phyloP scores from a whole-genome alignment of 1,140 invertebrate species.

The Drosophila novamexicana region DNA sequence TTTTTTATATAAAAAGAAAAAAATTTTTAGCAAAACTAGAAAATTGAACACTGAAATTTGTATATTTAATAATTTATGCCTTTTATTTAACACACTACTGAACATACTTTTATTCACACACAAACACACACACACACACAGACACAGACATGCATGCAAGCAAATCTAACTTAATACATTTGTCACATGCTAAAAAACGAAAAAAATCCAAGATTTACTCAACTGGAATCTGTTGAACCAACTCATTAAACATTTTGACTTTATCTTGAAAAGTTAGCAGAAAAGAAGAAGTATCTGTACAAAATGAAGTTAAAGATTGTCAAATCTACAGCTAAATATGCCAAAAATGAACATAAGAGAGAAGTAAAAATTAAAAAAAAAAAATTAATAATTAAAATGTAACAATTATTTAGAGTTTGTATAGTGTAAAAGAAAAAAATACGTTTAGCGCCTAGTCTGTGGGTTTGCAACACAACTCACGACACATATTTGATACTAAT shows the following conservation, averaged over 20 bases:
- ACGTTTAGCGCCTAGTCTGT: conserved; percentile 72
- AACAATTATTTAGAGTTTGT: conserved; percentile 82
- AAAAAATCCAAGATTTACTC: conserved; percentile 47
- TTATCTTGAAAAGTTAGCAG: conserved; percentile 45
- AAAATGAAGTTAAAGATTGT: conserved; percentile 59
- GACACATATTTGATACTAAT: conserved; percentile 76
- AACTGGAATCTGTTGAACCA: conserved; percentile 54
- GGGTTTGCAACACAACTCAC: conserved; percentile 40
- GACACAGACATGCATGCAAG: conserved; percentile 26
- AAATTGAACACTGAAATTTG: conserved; percentile 39
- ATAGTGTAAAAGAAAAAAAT: conserved; percentile 62
- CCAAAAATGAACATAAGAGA: conserved; percentile 67
- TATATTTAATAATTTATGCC: conserved; percentile 30
- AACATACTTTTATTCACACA: neutral
- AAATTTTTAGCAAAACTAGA: conserved; percentile 58
- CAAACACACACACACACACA: conserved; percentile 17
- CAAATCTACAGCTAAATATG: conserved; percentile 83
- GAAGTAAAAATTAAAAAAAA: conserved; percentile 24
- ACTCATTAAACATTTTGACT: conserved; percentile 59
- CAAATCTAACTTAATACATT: conserved; percentile 39
- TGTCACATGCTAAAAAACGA: conserved; percentile 22
- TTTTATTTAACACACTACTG: conserved; percentile 30
- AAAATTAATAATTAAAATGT: conserved; percentile 43
- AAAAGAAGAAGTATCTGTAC: conserved; percentile 57
- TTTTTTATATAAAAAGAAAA: conserved; percentile 42